Evolutionary conservation across 2,888 invertebrate genomes (phyloP), one percentile per base, ranked within the genome.

Genomic region (Subacronicta megacephala): DNA sequence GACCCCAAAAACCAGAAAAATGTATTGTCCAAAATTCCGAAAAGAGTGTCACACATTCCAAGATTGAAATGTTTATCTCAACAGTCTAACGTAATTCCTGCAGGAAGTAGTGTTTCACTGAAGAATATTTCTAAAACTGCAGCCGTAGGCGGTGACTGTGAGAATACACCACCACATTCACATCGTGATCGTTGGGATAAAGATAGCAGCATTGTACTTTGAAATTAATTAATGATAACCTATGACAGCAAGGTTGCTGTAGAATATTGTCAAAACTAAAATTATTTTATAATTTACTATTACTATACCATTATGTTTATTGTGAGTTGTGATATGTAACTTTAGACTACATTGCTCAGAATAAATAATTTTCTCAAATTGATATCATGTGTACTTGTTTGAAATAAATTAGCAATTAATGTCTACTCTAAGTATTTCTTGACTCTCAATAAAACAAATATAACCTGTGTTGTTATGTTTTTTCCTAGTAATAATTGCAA

Each of bases 181-280:
- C 90, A 94, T 51, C 88, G 94, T 18, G 94, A 94, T 54, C 82
- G 83, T 71, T 94, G 94, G 94, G 94, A 95, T 55, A 91, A 93
- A 81, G 94, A 94, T 37, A 90, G 65, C 68, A 94, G 94, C 72
- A 90, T 95, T 86, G 89, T 95, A 16, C 89, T 95, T 62, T 92
- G 72, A 85, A 60, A 41, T 44, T 36, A 10, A 26, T 46, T 37
- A 1, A 10, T 13, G n/a, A 26, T 17, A 26, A 46, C 20, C 7
- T 44, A 47, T 18, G 42, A 26, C 42, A 68, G 59, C 58, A 57
- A 52, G 16, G 12, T 20, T 56, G 59, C 52, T 56, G 54, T 56
- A n/a, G 12, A 26, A 45, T 50, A 36, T 60, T 41, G 40, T 45
- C 43, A 12, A 23, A 66, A 53, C 57, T 53, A 13, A 56, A 62